phyloP scores from a whole-genome alignment of 2,888 invertebrate species.

The Thereva nobilitata region DNA sequence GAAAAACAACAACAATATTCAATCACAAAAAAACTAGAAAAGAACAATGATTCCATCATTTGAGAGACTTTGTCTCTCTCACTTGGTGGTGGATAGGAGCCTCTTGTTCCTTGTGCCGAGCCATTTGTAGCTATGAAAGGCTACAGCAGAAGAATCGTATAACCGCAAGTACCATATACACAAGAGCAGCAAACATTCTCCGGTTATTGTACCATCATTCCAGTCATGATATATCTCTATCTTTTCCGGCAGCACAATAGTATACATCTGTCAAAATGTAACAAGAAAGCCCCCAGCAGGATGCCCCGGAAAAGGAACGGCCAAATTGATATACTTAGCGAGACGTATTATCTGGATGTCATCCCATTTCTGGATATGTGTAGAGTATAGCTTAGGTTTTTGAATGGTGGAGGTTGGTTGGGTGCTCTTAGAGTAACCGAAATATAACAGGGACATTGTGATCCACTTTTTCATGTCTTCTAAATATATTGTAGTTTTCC shows the following conservation, averaged over 20 bases:
- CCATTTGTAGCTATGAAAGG: too few species aligned
- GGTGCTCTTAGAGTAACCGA: too few species aligned
- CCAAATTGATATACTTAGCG: conserved; percentile 41
- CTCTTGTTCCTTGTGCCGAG: conserved; percentile 4
- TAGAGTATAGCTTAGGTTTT: too few species aligned
- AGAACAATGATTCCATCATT: conserved; percentile 25
- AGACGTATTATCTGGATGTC: conserved; percentile 40
- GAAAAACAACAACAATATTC: background rate
- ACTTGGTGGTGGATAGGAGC: background rate
- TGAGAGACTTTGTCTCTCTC: conserved; percentile 14
- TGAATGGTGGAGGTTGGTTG: too few species aligned
- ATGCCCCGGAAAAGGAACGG: conserved; percentile 9
- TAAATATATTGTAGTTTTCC: conserved; percentile 7
- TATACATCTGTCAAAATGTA: conserved; percentile 37
- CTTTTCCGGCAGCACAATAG: conserved; percentile 28
- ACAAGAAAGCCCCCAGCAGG: conserved; percentile 26
- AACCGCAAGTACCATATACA: too few species aligned
- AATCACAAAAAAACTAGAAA: conserved; percentile 13
- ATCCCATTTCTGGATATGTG: conserved; percentile 13
- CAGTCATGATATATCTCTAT: conserved; percentile 17
- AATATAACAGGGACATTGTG: background rate
- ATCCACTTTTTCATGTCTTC: conserved; percentile 26
- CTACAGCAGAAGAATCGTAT: too few species aligned
- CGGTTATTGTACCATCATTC: background rate
- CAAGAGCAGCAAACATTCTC: background rate